Conservation (phyloP, 2,797 vertebrate genomes). For the Enteromius mattozi region DNA sequence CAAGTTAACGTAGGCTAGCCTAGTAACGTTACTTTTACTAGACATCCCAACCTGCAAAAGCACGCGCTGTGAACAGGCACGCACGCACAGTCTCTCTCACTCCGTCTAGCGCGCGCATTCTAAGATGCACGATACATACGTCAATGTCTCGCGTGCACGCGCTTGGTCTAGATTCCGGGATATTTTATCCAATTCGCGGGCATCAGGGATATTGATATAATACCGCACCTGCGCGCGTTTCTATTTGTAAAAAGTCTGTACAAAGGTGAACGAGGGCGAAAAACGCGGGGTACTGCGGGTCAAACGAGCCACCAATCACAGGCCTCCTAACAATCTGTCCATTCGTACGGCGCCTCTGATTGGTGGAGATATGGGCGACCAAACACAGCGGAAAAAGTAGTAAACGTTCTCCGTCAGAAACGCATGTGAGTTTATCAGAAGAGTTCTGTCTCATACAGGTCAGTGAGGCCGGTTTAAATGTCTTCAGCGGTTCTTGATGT, state of each 20-base stretch:
- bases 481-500: neutral
- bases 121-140: too few relatives aligned
- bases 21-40: neutral
- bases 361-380: conserved; percentile 18
- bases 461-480: neutral
- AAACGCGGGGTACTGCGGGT: conserved; percentile 11
- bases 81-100: too few relatives aligned
- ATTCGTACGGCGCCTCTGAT: conserved; percentile 36
- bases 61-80: too few relatives aligned
- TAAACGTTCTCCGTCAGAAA: neutral
- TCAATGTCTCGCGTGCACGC: too few relatives aligned
- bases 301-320: conserved; percentile 35
- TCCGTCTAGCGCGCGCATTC: too few relatives aligned
- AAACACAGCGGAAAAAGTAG: neutral
- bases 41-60: too few relatives aligned
- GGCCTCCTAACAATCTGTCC: conserved; percentile 5
- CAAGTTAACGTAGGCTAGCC: neutral
- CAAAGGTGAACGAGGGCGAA: conserved; percentile 43
- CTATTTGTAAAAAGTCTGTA: conserved; percentile 46
- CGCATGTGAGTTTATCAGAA: neutral
- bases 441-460: neutral
- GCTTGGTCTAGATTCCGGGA: too few relatives aligned
- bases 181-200: too few relatives aligned
- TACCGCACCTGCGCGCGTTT: conserved; percentile 23
- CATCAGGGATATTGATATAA: neutral